Conservation (phyloP, 2,888 invertebrate species). For the Smittia aterrima region DNA sequence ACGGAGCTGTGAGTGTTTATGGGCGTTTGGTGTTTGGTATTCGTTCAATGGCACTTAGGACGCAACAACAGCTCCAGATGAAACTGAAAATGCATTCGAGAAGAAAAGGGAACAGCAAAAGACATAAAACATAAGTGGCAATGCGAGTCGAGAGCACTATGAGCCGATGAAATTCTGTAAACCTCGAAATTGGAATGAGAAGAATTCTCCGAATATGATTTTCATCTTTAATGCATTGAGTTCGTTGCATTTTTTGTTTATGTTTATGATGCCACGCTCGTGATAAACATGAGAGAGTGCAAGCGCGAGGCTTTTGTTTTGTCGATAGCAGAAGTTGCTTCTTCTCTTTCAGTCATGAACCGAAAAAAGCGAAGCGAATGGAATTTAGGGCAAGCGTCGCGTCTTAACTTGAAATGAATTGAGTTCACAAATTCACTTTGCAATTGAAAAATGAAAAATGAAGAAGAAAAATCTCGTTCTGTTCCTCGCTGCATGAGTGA, state of each 20-base stretch:
- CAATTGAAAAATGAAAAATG: too few relatives aligned
- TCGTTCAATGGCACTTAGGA: not conserved
- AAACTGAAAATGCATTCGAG: not conserved
- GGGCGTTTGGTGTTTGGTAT: not conserved
- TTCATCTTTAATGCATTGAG: not conserved
- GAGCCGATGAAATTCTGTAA: conserved; percentile 22
- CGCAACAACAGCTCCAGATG: not conserved
- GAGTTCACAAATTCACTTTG: not conserved
- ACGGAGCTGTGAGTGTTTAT: not conserved
- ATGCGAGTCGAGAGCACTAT: not conserved
- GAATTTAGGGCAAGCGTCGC: not conserved
- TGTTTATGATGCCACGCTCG: not conserved
- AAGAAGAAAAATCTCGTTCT: too few relatives aligned
- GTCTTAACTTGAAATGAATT: not conserved
- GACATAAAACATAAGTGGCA: conserved; percentile 32
- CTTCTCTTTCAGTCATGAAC: not conserved
- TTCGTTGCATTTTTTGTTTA: not conserved
- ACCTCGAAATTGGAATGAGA: too few relatives aligned
- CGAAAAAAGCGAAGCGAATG: not conserved
- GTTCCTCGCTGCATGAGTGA: too few relatives aligned
- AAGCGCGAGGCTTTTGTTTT: not conserved
- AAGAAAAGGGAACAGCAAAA: not conserved
- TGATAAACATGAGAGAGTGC: not conserved
- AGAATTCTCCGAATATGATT: not conserved
- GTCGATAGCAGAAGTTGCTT: not conserved